Base-by-base conservation (phyloP, 2,888 invertebrate species). In the Ferdinandea cuprea region DNA sequence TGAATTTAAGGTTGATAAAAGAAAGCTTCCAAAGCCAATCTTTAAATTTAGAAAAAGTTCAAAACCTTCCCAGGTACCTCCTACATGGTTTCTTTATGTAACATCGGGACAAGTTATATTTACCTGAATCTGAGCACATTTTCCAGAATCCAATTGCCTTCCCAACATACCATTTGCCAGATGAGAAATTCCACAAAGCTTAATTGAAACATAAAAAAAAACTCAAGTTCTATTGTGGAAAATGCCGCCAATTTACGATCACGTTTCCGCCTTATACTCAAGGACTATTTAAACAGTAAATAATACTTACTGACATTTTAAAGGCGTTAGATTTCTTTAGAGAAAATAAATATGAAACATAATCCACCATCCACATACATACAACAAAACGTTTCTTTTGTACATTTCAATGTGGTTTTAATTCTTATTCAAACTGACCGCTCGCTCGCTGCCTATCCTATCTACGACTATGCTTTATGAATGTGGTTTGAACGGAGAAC, bases 281-380 rank as follows among this genome's bases (percentile, higher is more conserved):
- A 15, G 48, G 25, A 25, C 30, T 15, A 30, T 44, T 15, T n/a
- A 40, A 65, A 40, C n/a, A 37, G 40, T 17, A 42, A 52, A 66
- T 13, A 66, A 13, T 32, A 63, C 63, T 48, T 37, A 2, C 3
- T 11, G 46, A 4, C n/a, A 21, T 37, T 32, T 8, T 15, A 4
- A 15, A 50, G 28, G 11, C n/a, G n/a, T n/a, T n/a, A n/a, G n/a
- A n/a, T n/a, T n/a, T n/a, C n/a, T n/a, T n/a, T n/a, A n/a, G n/a
- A n/a, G n/a, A n/a, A n/a, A n/a, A 25, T 46, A 48, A 54, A 77
- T 76, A 65, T 66, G 77, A 77, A 81, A 81, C 37, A 35, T 37
- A 66, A 81, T 71, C 65, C 69, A 65, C 32, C 30, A 30, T 42
- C 25, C 25, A 35, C 11, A 35, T 28, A 19, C 8, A 50, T 9